Conservation (phyloP, 2,797 vertebrate genomes). For the Acrossocheilus fasciatus region DNA sequence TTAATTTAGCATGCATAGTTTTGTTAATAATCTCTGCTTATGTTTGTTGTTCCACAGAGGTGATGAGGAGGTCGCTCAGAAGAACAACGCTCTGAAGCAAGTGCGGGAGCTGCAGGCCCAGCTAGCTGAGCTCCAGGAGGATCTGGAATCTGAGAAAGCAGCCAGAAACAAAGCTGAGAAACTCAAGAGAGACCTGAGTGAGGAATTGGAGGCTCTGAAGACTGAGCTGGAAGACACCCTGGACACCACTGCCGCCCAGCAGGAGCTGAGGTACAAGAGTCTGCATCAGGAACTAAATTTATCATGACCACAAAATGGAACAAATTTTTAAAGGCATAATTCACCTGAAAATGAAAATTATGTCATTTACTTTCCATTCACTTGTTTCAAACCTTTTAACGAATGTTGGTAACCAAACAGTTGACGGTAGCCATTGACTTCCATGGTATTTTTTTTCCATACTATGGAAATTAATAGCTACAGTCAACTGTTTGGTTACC, state of each 20-base stretch:
- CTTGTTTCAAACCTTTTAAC: neutral
- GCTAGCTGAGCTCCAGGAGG: constrained; percentile 93
- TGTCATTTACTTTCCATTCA: neutral
- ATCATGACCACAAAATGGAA: neutral
- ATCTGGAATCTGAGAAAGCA: constrained; percentile 92
- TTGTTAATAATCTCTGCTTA: neutral
- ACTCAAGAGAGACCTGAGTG: constrained; percentile 94
- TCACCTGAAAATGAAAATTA: neutral
- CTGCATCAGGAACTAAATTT: neutral
- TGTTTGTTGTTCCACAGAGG: constrained; percentile 75
- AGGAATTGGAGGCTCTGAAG: constrained; percentile 96
- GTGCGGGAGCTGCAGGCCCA: constrained; percentile 95
- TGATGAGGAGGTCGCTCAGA: constrained; percentile 90
- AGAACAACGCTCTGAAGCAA: constrained; percentile 92
- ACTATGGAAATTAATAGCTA: no score
- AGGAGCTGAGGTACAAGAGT: constrained; percentile 88
- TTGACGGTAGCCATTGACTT: neutral
- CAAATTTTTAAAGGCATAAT: neutral
- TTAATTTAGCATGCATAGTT: neutral
- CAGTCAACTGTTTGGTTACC: neutral
- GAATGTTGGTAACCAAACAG: neutral
- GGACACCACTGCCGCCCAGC: constrained; percentile 96
- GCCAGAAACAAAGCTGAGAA: constrained; percentile 96
- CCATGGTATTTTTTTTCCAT: neutral
- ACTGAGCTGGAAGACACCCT: constrained; percentile 97